Evolutionary conservation across 2,797 vertebrate species (phyloP).

Genomic region (Poecilia gillii): DNA sequence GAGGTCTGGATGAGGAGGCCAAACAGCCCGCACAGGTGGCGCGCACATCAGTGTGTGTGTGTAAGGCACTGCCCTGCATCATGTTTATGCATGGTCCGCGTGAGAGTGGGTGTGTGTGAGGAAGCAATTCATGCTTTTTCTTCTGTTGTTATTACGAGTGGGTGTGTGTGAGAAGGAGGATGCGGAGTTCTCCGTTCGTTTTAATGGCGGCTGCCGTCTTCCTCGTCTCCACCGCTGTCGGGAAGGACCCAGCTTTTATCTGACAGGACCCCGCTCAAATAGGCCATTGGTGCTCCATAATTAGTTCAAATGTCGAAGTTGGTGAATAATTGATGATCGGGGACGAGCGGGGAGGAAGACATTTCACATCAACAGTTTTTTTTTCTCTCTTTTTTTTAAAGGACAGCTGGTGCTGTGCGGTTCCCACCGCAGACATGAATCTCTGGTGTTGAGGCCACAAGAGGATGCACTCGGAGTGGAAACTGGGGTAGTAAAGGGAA

Average conservation of each 20-base stretch:
- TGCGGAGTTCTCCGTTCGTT: constrained; percentile 57
- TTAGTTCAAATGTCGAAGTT: constrained; percentile 82
- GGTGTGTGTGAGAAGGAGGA: constrained; percentile 37
- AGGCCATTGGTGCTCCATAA: constrained; percentile 81
- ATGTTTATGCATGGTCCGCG: constrained; percentile 60
- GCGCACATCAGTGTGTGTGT: constrained; percentile 25
- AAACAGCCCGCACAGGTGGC: constrained; percentile 73
- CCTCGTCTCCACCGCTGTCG: constrained; percentile 51
- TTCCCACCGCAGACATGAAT: constrained; percentile 56
- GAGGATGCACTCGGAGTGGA: constrained; percentile 56
- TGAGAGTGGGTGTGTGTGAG: constrained; percentile 23
- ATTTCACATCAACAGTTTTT: constrained; percentile 61
- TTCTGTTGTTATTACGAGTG: constrained; percentile 23
- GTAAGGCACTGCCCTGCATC: constrained; percentile 42
- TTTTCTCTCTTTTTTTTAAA: constrained; percentile 32
- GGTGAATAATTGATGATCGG: constrained; percentile 83
- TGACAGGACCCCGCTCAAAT: constrained; percentile 77
- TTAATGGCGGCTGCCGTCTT: constrained; percentile 62
- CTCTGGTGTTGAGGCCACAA: constrained; percentile 58
- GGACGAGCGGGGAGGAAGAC: constrained; percentile 64
- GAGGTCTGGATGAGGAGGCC: constrained; percentile 73
- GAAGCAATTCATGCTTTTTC: constrained; percentile 20
- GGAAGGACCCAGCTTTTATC: constrained; percentile 64
- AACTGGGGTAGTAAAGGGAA: constrained; percentile 57
- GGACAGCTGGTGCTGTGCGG: constrained; percentile 68